These are phyloP conservation scores for Cerastis leucographa DNA, from an alignment of 2,888 invertebrate species.

Conservation along the genomic window DNA sequence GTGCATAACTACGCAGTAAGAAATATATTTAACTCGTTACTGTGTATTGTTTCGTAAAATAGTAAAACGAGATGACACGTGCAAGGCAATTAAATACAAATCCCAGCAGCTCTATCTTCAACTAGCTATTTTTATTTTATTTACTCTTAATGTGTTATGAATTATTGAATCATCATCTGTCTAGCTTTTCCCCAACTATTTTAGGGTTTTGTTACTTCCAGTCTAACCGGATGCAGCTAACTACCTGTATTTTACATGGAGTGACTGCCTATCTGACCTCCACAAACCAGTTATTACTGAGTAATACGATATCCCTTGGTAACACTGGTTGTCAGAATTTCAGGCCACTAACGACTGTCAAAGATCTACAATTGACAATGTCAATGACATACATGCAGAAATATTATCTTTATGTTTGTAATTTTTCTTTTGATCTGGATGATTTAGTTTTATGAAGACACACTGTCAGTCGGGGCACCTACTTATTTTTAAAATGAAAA, in stretches of 20 bases:
- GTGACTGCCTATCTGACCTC: too few species aligned
- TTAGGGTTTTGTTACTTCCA: too few species aligned
- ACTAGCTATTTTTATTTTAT: not conserved
- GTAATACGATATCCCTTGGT: too few species aligned
- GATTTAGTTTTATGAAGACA: not conserved
- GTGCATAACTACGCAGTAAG: not conserved
- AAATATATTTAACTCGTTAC: not conserved
- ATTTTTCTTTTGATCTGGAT: not conserved
- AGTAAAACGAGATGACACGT: not conserved
- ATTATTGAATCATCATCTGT: not conserved
- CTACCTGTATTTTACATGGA: too few species aligned
- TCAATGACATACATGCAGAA: not conserved
- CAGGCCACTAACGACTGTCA: too few species aligned
- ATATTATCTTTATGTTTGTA: not conserved
- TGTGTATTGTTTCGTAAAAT: not conserved
- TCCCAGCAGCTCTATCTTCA: conserved; percentile 5
- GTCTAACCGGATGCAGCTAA: too few species aligned
- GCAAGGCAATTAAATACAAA: not conserved
- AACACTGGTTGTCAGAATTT: too few species aligned
- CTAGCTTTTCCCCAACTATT: too few species aligned
- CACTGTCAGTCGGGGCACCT: not conserved
- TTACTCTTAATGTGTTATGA: not conserved
- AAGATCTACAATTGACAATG: too few species aligned
- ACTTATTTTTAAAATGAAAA: not conserved
- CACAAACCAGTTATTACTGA: too few species aligned